These are phyloP conservation scores for Hydrophis major DNA, from an alignment of 2,797 vertebrate species.

Conservation along the genomic window DNA sequence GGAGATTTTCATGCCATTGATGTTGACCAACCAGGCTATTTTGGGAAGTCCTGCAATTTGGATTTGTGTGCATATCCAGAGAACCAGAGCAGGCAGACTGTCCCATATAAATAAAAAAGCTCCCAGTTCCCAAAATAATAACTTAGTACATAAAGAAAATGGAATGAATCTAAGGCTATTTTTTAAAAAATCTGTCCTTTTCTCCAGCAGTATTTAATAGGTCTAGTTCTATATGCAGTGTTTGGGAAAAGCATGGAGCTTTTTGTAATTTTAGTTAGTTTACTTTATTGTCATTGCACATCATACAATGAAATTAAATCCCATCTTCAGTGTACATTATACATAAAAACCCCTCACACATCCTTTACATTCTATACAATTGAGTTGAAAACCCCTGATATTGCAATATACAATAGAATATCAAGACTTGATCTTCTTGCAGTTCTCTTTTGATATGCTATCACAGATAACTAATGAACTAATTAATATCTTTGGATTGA, in stretches of 20 bases:
- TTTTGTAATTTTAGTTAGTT: not conserved
- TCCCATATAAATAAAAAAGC: not conserved
- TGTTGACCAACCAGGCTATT: not conserved
- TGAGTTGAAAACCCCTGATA: no score
- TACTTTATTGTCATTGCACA: no score
- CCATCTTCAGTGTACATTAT: no score
- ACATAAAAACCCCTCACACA: no score
- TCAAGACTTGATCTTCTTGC: not conserved
- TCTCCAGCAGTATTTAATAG: not conserved
- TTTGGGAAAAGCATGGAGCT: not conserved
- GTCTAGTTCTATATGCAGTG: not conserved
- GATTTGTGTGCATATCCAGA: not conserved
- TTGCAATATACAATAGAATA: no score
- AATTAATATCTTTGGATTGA: not conserved
- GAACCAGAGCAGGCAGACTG: not conserved
- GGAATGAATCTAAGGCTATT: not conserved
- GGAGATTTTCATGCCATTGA: not conserved
- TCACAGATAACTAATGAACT: not conserved
- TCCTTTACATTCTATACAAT: no score
- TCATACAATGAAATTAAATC: no score
- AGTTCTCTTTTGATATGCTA: not conserved
- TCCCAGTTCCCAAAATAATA: not conserved
- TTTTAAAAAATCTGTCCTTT: not conserved
- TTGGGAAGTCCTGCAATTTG: not conserved
- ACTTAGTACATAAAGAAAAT: not conserved